These are phyloP conservation scores for Antennarius striatus DNA, from an alignment of 2,113 vertebrate species.

Conservation along the genomic window DNA sequence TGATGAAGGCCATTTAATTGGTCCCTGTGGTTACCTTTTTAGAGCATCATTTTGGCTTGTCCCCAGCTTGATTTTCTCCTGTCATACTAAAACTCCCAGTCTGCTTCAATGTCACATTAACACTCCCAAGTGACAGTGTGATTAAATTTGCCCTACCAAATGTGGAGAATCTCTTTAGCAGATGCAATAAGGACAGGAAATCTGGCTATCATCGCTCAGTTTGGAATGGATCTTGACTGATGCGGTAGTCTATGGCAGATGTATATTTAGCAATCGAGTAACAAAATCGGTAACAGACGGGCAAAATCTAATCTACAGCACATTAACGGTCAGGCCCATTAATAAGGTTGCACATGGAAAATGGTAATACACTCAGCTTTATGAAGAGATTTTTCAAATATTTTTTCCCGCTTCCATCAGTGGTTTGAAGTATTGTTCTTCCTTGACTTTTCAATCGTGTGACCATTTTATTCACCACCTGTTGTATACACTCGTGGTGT, in stretches of 20 bases:
- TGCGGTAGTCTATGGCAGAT: conserved; percentile 49
- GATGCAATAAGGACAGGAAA: conserved; percentile 33
- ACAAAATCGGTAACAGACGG: conserved; percentile 40
- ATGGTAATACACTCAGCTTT: conserved; percentile 1
- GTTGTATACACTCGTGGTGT: no score
- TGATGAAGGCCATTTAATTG: conserved; percentile 60
- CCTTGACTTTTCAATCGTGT: neutral
- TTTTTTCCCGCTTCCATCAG: neutral
- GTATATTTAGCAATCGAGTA: conserved; percentile 55
- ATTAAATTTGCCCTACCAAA: conserved; percentile 53
- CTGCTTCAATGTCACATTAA: conserved; percentile 62
- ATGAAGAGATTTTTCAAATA: conserved; percentile 26
- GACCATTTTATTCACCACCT: no score
- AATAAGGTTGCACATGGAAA: conserved; percentile 17
- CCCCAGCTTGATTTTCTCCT: conserved; percentile 51
- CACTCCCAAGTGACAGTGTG: conserved; percentile 36
- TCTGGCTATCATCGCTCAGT: conserved; percentile 37
- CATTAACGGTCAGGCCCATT: conserved; percentile 41
- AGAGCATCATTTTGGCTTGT: conserved; percentile 42
- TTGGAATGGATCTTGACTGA: conserved; percentile 61
- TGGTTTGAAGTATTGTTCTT: neutral
- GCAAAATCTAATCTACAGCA: conserved; percentile 51
- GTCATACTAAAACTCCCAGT: conserved; percentile 47
- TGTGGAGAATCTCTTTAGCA: conserved; percentile 47
- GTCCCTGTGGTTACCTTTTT: conserved; percentile 53